A percentile compares a stretch with the other conserved stretches of the same genome.
Conservation (phyloP, 2,797 vertebrate genomes). For the Hippoglossus hippoglossus region DNA sequence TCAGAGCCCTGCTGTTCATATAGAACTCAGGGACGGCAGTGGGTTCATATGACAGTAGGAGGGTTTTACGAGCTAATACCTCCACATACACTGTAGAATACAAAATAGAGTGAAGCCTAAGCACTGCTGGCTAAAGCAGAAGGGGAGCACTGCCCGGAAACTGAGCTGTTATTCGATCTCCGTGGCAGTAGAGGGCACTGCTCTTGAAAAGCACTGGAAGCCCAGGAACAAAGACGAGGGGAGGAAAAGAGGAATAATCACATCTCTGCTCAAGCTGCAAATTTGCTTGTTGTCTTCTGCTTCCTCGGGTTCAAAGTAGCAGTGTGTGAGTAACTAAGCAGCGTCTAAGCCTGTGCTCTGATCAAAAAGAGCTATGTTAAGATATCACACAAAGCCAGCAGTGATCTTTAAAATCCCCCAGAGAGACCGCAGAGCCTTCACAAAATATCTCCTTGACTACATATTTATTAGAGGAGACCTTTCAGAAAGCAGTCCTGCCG, state of each 20-base stretch:
- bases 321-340: conserved; percentile 57
- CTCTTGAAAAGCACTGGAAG: conserved; percentile 12
- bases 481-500: conserved; percentile 58
- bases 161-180: conserved; percentile 55
- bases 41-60: conserved; percentile 82
- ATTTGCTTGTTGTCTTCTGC: conserved; percentile 65
- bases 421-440: conserved; percentile 69
- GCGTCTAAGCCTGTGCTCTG: conserved; percentile 72
- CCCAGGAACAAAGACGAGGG: conserved; percentile 42
- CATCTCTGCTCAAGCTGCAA: conserved; percentile 48
- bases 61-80: conserved; percentile 83
- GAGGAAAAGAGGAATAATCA: conserved; percentile 26
- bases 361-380: conserved; percentile 79
- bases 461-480: conserved; percentile 76
- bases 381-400: conserved; percentile 80
- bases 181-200: conserved; percentile 74
- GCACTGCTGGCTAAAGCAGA: conserved; percentile 63
- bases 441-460: conserved; percentile 76
- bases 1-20: conserved; percentile 83
- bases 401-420: conserved; percentile 75
- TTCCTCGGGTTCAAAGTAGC: conserved; percentile 59
- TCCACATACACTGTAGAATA: conserved; percentile 80
- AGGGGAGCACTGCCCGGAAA: conserved; percentile 42
- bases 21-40: conserved; percentile 72
- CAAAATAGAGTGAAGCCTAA: conserved; percentile 72